Conservation (phyloP, 1,140 invertebrate species). For the Ladona fulva region DNA sequence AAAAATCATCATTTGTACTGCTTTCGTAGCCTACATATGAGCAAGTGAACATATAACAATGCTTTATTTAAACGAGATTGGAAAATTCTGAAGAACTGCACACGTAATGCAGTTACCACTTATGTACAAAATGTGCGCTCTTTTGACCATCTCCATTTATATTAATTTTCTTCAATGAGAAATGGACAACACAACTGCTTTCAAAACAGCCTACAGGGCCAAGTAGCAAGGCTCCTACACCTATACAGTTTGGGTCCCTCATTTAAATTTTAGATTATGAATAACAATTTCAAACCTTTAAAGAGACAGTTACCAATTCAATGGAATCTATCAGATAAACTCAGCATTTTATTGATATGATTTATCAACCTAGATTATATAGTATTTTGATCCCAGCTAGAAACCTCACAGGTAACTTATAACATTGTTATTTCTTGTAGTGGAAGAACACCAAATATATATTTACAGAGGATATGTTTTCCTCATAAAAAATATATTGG, state of each 20-base stretch:
- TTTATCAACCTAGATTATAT: not conserved
- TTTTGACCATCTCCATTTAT: not conserved
- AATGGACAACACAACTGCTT: too few relatives aligned
- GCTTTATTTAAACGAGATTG: not conserved
- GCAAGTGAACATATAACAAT: not conserved
- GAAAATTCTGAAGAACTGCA: not conserved
- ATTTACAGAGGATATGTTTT: not conserved
- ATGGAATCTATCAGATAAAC: not conserved
- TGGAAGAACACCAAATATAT: constrained; percentile 1
- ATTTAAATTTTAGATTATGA: not conserved
- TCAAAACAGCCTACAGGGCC: not conserved
- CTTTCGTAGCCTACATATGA: not conserved
- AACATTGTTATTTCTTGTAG: not conserved
- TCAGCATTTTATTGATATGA: constrained; percentile 1
- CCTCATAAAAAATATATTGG: not conserved
- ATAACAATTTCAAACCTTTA: not conserved
- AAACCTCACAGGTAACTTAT: not conserved
- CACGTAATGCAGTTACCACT: not conserved
- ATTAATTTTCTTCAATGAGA: too few relatives aligned
- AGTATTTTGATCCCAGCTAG: not conserved
- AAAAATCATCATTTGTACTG: constrained; percentile 2
- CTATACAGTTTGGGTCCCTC: not conserved
- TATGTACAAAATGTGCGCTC: not conserved
- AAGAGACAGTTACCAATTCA: not conserved
- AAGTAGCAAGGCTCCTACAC: not conserved